Base-by-base conservation (phyloP, 2,888 invertebrate species). In the Melinaea marsaeus region DNA sequence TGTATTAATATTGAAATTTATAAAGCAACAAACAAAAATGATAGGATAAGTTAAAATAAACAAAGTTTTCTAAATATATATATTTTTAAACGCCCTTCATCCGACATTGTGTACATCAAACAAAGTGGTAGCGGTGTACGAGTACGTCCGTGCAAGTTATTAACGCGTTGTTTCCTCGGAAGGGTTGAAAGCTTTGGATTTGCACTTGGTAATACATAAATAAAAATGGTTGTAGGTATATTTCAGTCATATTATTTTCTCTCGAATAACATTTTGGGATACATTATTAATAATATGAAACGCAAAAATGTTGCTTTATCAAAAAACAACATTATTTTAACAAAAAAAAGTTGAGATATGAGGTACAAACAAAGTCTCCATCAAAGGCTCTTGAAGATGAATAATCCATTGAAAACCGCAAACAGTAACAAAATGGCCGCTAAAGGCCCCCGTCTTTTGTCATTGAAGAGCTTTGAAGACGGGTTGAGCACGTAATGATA, bases 401-500 rank as follows among this genome's bases (percentile, higher is more conserved):
- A 55, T 48, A 48, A 58, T 55, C 57, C 61, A 63, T 64, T 60
- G 61, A 61, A 47, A 60, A 37, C 46, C 61, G 63, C 63, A 58
- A 61, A 64, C 58, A 55, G 62, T 34, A 58, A 65, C 55, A 62
- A 63, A 68, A 63, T 55, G 76, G 74, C 70, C 54, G 57, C 73
- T 71, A 77, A 76, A 75, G 77, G 78, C 79, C 79, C 76, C 78
- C 76, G 77, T 78, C 79, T 74, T 79, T 80, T 79, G 75, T 78
- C 33, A 33, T 34, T 67, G 61, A 54, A 72, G 72, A 64, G 69
- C 63, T 57, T 60, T 62, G 56, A 61, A 72, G 80, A 84, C 85
- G 87, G 84, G 80, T 84, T 81, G 74, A 83, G 84, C 74, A 73
- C 74, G 76, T 86, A 84, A 84, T 85, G 82, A 84, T 78, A 66